A percentile compares a stretch with the other conserved stretches of the same genome.
Conservation (phyloP, 2,888 invertebrate species). For the Drosophila diplacantha region DNA sequence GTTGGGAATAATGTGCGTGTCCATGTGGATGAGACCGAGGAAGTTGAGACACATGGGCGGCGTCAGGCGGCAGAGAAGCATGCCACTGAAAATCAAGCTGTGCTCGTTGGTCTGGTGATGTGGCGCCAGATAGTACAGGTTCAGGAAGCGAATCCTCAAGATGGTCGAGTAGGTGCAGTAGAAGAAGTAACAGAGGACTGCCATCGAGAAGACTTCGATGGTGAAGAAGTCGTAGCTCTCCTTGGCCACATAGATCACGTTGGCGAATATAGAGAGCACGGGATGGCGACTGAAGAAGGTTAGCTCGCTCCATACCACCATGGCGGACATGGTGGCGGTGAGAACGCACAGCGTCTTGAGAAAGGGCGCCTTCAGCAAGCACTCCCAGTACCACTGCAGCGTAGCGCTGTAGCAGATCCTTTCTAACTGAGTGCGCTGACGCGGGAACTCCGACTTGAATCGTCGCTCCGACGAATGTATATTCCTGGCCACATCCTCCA, state of each 20-base stretch:
- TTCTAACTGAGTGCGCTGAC: constrained; percentile 80
- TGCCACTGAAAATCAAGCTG: constrained; percentile 97
- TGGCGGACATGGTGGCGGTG: constrained; percentile 88
- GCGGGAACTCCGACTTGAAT: constrained; percentile 85
- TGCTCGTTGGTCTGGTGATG: constrained; percentile 99
- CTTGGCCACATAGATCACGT: constrained; percentile 90
- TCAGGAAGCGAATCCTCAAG: constrained; percentile 95
- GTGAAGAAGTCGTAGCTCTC: constrained; percentile 92
- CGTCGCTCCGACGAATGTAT: constrained; percentile 80
- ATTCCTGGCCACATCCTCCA: constrained; percentile 94
- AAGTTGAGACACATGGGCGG: constrained; percentile 99
- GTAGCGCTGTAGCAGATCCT: constrained; percentile 83
- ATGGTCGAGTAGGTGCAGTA: constrained; percentile 99
- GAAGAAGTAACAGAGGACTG: constrained; percentile 95
- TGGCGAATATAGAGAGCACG: constrained; percentile 97
- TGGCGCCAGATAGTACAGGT: constrained; percentile 97
- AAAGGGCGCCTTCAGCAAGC: constrained; percentile 87
- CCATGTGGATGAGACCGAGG: constrained; percentile 97
- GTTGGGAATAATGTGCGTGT: constrained; percentile 92
- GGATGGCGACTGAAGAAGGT: constrained; percentile 97
- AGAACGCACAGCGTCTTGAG: constrained; percentile 85
- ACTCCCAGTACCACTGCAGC: constrained; percentile 98
- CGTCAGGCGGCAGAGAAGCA: constrained; percentile 97
- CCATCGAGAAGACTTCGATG: constrained; percentile 95
- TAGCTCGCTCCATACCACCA: constrained; percentile 99